Percentiles rank a stretch among this genome's conserved stretches.
Evolutionary conservation across 2,797 vertebrate species (phyloP).

Genomic region (Anguilla megastoma): DNA sequence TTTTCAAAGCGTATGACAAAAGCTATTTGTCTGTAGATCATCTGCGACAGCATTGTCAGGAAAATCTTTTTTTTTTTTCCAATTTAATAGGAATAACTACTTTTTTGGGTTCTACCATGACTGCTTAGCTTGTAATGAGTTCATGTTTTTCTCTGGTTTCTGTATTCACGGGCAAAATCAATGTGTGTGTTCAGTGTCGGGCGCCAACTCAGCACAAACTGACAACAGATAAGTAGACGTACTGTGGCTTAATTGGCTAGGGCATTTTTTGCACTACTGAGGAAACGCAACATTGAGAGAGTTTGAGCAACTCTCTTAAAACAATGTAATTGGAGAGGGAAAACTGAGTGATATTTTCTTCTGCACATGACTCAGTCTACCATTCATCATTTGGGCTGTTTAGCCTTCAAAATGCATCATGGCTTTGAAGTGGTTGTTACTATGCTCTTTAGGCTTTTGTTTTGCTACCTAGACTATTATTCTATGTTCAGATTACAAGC

Average conservation of each 20-base stretch:
- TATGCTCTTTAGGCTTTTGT: not conserved
- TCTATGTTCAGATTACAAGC: not conserved
- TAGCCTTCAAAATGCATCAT: conserved; percentile 12
- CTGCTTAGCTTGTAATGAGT: conserved; percentile 58
- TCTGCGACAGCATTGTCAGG: conserved; percentile 7
- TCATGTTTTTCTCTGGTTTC: conserved; percentile 66
- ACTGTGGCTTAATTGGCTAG: conserved; percentile 75
- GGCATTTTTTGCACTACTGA: conserved; percentile 73
- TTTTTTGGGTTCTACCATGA: conserved; percentile 19
- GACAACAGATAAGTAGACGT: conserved; percentile 74
- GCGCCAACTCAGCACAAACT: conserved; percentile 70
- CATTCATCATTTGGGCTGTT: conserved; percentile 13
- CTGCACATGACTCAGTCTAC: not conserved
- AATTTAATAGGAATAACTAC: conserved; percentile 28
- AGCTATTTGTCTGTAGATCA: not conserved
- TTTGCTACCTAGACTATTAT: not conserved
- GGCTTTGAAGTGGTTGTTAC: conserved; percentile 9
- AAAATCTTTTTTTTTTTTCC: conserved; percentile 25
- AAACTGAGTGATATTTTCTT: conserved; percentile 62
- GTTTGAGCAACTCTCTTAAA: conserved; percentile 68
- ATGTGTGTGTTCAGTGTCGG: conserved; percentile 69
- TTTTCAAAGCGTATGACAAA: conserved; percentile 8
- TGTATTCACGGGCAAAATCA: conserved; percentile 73
- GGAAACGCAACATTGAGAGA: conserved; percentile 57
- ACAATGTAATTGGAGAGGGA: conserved; percentile 61